Evolutionary conservation across 2,888 invertebrate genomes (phyloP), one percentile per base, ranked within the genome.

Genomic region (Sicus ferrugineus): DNA sequence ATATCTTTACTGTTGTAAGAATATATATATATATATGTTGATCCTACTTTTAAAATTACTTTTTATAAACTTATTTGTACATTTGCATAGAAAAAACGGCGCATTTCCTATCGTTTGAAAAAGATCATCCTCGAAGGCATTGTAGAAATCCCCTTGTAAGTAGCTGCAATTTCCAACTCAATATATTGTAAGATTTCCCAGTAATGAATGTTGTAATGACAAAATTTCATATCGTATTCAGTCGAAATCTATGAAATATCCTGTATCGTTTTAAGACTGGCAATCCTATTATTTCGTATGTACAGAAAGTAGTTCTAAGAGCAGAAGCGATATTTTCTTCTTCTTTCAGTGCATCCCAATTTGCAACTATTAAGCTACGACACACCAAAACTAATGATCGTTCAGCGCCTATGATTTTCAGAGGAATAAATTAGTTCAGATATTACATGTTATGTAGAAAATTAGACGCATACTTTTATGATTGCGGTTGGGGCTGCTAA

Each of bases 361-460:
- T 94, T 84, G 94, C 94, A 72, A 94, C 94, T 73, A 93, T 95
- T 84, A 94, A 94, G 88, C 89, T 94, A 84, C 89, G 94, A 85
- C 94, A 93, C 88, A 91, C 93, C 80, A 91, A 93, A 87, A 93
- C 94, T 82, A 93, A 93, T 86, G 94, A 94, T 86, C 90, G 94
- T 79, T 92, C 93, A 76, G 92, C 93, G 78, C 93, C 94, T 76
- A 89, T 93, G 86, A 88, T 91, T 70, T 79, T 81, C 75, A 77
- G 82, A 71, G 82, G 80, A 72, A 78, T 82, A 1, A 59, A 54
- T 2, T 54, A 42, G 42, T 9, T 4, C 14, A 42, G 4, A 42
- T 42, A 42, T 16, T 42, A 42, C n/a, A 42, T 9, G 14, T 14
- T 34, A 34, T 14, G 34, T 34, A 34, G 34, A 34, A 1, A 34